Evolutionary conservation across 2,797 vertebrate species (phyloP).

Genomic region (Parauchenoglanis punctatus): DNA sequence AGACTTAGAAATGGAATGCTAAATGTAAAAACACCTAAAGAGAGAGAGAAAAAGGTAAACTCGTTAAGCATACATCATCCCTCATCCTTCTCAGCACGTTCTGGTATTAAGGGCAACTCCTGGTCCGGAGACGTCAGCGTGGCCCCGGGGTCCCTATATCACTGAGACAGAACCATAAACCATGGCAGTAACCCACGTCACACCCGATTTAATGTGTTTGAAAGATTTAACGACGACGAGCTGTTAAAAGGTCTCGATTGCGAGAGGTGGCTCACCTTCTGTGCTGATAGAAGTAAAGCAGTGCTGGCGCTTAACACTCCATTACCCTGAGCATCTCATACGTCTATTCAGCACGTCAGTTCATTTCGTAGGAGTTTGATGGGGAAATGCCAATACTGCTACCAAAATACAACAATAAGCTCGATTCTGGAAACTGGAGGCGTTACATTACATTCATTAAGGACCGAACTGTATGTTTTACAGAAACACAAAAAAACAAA

Average conservation of each 20-base stretch:
- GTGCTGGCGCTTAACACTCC: not conserved
- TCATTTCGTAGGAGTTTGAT: not conserved
- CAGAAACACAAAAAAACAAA: not conserved
- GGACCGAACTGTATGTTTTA: not conserved
- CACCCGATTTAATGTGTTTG: conserved; percentile 22
- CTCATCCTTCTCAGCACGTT: not conserved
- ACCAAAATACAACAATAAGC: not conserved
- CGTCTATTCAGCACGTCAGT: not conserved
- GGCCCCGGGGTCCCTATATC: conserved; percentile 2
- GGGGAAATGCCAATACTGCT: no score
- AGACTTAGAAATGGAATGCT: not conserved
- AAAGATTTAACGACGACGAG: conserved; percentile 17
- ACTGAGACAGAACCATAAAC: conserved; percentile 15
- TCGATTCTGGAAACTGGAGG: not conserved
- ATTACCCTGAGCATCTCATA: not conserved
- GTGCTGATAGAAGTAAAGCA: not conserved
- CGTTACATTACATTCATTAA: not conserved
- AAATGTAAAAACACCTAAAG: not conserved
- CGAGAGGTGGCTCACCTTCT: not conserved
- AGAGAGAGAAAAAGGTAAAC: no score
- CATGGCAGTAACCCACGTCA: conserved; percentile 11
- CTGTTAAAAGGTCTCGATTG: conserved; percentile 12
- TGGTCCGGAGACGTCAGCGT: not conserved
- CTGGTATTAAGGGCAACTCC: not conserved
- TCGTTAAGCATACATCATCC: not conserved